Percentiles rank a stretch among this genome's conserved stretches.
These are phyloP conservation scores for Seriola rivoliana DNA, from an alignment of 2,113 vertebrate species.

Conservation along the genomic window DNA sequence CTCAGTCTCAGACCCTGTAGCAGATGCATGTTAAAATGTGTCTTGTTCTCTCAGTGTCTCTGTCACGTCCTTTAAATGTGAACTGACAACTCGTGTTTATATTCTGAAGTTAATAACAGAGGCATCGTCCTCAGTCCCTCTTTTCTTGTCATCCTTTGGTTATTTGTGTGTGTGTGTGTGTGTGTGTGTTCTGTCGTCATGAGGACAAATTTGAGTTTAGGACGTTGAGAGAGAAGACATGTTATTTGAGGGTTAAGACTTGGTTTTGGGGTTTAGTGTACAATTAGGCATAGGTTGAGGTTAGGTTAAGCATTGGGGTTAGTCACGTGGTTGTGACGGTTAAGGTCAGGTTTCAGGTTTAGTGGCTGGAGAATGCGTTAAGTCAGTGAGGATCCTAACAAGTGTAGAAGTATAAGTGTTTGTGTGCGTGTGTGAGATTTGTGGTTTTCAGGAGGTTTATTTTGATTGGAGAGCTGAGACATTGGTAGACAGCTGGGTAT, in stretches of 20 bases:
- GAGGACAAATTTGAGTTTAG: conserved; percentile 5
- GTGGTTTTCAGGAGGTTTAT: conserved; percentile 55
- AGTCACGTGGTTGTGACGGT: conserved; percentile 35
- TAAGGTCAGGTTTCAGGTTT: conserved; percentile 44
- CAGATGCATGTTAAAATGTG: too few species aligned
- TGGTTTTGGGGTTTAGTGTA: conserved; percentile 19
- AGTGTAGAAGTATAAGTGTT: conserved; percentile 21
- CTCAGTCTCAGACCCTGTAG: not conserved
- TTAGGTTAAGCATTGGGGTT: conserved; percentile 28
- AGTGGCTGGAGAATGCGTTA: conserved; percentile 4
- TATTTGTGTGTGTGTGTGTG: not conserved
- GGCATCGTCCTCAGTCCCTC: not conserved
- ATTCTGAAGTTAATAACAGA: too few species aligned
- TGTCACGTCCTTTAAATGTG: not conserved
- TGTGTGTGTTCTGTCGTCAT: not conserved
- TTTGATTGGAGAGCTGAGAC: conserved; percentile 49
- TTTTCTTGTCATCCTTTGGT: too few species aligned
- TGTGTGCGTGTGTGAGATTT: conserved; percentile 34
- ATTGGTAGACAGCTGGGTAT: conserved; percentile 49
- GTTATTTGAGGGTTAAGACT: not conserved
- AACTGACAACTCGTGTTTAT: not conserved
- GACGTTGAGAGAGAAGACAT: conserved; percentile 5
- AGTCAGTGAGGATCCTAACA: not conserved
- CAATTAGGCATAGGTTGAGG: conserved; percentile 17
- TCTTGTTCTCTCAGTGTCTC: not conserved